These are phyloP conservation scores for Cercocebus atys DNA, from an alignment of 2,113 vertebrate genomes.

Conservation along the genomic window DNA sequence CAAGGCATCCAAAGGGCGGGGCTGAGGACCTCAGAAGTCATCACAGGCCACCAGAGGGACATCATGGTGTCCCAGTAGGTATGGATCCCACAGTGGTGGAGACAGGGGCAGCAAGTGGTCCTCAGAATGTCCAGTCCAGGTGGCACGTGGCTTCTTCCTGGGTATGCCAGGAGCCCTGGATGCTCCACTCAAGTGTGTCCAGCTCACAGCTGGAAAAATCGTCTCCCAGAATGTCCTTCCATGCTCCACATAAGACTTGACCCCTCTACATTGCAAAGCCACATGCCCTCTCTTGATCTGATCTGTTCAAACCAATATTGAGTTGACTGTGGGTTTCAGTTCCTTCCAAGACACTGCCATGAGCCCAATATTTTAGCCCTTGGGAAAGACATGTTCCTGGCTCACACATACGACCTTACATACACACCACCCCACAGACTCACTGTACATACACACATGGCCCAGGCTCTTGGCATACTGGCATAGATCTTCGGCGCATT, in stretches of 20 bases:
- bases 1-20: background rate
- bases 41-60: too few species aligned
- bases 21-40: background rate
- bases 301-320: background rate
- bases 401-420: background rate
- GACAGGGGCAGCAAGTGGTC: rapidly evolving
- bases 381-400: background rate
- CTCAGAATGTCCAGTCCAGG: background rate
- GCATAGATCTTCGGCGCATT: background rate
- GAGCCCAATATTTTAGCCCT: too few species aligned
- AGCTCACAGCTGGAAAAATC: too few species aligned
- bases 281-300: too few species aligned
- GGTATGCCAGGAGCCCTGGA: rapidly evolving
- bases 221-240: rapidly evolving
- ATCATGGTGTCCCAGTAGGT: rapidly evolving
- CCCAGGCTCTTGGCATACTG: background rate
- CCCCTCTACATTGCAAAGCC: too few species aligned
- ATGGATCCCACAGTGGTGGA: background rate
- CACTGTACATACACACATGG: background rate
- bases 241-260: rapidly evolving
- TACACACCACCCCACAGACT: background rate
- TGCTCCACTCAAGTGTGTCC: background rate
- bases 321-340: background rate
- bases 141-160: background rate
- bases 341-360: background rate